Percentiles rank a stretch among this genome's conserved stretches.
phyloP scores from a whole-genome alignment of 2,888 invertebrate genomes.

The Eilema sororculum region DNA sequence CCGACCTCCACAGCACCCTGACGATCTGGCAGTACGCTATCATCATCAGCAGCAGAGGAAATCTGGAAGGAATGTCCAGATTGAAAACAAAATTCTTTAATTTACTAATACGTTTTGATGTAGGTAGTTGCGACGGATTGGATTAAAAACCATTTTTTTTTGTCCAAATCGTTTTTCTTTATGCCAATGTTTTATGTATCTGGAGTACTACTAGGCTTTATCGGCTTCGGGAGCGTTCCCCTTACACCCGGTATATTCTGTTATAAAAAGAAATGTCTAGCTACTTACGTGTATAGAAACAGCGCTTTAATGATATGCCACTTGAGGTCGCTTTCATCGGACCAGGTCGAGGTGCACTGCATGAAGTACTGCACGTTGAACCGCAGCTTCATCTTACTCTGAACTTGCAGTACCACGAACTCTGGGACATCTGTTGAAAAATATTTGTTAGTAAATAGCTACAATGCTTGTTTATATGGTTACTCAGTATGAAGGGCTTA shows the following conservation, averaged over 20 bases:
- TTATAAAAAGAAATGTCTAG: too few relatives aligned
- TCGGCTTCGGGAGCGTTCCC: too few relatives aligned
- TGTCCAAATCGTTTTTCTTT: too few relatives aligned
- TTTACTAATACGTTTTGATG: too few relatives aligned
- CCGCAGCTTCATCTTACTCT: constrained; percentile 77
- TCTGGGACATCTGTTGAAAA: constrained; percentile 91
- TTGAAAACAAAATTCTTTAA: not conserved
- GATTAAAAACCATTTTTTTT: too few relatives aligned
- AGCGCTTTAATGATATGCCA: constrained; percentile 91
- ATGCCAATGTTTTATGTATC: too few relatives aligned
- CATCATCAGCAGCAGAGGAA: constrained; percentile 94
- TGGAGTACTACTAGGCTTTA: too few relatives aligned
- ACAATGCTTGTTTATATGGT: too few relatives aligned
- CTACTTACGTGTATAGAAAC: constrained; percentile 91
- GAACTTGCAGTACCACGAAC: constrained; percentile 90
- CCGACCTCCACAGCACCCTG: constrained; percentile 92
- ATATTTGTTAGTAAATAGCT: not conserved
- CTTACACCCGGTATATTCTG: too few relatives aligned
- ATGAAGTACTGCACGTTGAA: constrained; percentile 89
- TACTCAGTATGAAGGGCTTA: too few relatives aligned
- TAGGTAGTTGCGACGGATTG: too few relatives aligned
- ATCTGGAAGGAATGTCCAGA: constrained; percentile 59
- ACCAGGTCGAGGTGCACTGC: constrained; percentile 92
- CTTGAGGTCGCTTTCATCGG: constrained; percentile 88
- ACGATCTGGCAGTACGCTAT: constrained; percentile 95